A percentile compares a stretch with the other conserved stretches of the same genome.
phyloP scores from a whole-genome alignment of 1,140 invertebrate genomes.

The Drosophila athabasca region DNA sequence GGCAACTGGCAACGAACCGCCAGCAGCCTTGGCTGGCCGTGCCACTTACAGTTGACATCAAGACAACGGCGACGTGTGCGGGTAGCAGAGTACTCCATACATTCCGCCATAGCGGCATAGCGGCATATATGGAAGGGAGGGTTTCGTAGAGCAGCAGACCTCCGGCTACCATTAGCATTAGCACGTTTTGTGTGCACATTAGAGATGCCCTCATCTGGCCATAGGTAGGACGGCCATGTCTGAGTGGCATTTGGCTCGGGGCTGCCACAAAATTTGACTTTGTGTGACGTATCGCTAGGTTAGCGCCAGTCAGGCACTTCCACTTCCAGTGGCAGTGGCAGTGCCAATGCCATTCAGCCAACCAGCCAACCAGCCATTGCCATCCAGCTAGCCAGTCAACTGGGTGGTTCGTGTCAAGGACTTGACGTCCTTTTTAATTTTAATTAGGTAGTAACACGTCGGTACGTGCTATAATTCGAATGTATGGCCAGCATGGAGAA shows the following conservation, averaged over 20 bases:
- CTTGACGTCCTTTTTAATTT: conserved; percentile 69
- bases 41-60: conserved; percentile 56
- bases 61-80: conserved; percentile 43
- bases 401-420: conserved; percentile 72
- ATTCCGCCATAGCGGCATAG: not conserved
- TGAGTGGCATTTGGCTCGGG: conserved; percentile 72
- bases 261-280: conserved; percentile 76
- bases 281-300: conserved; percentile 61
- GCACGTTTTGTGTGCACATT: conserved; percentile 60
- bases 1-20: not conserved
- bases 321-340: too few species aligned
- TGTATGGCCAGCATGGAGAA: conserved; percentile 27
- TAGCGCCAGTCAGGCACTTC: conserved; percentile 1
- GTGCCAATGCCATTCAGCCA: too few species aligned
- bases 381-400: conserved; percentile 18
- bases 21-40: conserved; percentile 46
- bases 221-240: conserved; percentile 51
- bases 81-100: conserved; percentile 14
- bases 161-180: conserved; percentile 42
- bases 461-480: conserved; percentile 72
- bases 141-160: conserved; percentile 15
- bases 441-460: conserved; percentile 80
- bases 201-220: conserved; percentile 55
- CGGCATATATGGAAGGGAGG: too few species aligned
- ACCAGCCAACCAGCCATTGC: too few species aligned